Conservation (phyloP, 2,888 invertebrate species). For the Epinotia nisella region DNA sequence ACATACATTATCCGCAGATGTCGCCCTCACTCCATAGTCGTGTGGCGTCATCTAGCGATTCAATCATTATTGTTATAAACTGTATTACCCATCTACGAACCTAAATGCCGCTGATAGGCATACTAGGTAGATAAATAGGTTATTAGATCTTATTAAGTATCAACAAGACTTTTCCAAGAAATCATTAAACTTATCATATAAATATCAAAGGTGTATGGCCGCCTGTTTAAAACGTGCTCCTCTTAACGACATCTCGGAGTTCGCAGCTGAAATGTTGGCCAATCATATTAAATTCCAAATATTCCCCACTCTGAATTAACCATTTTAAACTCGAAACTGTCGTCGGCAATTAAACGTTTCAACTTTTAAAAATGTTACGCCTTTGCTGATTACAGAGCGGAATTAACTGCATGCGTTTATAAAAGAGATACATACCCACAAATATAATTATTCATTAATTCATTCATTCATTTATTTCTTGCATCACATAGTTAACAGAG, state of each 20-base stretch:
- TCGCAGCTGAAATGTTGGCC: constrained; percentile 44
- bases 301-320: constrained; percentile 40
- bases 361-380: constrained; percentile 11
- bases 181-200: not conserved
- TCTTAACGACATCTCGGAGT: constrained; percentile 44
- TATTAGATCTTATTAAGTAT: too few species aligned
- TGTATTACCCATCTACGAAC: too few species aligned
- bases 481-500: too few species aligned
- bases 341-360: constrained; percentile 27
- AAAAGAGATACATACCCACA: not conserved
- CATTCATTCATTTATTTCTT: too few species aligned
- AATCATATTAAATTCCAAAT: constrained; percentile 45
- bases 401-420: not conserved
- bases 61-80: too few species aligned
- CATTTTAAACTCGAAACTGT: constrained; percentile 37
- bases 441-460: too few species aligned
- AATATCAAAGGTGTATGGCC: constrained; percentile 3
- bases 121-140: too few species aligned
- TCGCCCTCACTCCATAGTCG: too few species aligned
- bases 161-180: too few species aligned
- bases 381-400: not conserved
- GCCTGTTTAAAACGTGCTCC: constrained; percentile 8
- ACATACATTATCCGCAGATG: too few species aligned
- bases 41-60: too few species aligned
- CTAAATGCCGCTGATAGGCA: too few species aligned